Percentiles rank a stretch among this genome's conserved stretches.
These are phyloP conservation scores for Centropristis striata DNA, from an alignment of 2,113 vertebrate species.

Conservation along the genomic window DNA sequence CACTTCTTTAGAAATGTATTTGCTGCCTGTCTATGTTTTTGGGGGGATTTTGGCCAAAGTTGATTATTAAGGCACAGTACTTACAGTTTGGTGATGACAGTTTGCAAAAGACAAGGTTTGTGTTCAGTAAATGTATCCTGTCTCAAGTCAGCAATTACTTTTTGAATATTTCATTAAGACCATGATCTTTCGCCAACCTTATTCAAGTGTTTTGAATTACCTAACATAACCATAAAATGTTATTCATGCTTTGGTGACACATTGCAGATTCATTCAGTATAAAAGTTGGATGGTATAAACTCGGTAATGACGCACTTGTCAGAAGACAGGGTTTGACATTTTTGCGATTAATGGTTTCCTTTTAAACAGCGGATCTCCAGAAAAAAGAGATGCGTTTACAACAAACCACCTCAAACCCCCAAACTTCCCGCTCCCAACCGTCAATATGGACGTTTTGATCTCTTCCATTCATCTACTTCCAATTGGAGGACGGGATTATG, in stretches of 20 bases:
- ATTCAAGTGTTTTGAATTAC: not conserved
- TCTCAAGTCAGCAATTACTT: not conserved
- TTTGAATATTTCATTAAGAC: not conserved
- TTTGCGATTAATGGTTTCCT: no score
- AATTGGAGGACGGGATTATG: constrained; percentile 67
- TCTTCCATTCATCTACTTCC: constrained; percentile 68
- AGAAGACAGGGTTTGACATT: not conserved
- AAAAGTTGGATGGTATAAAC: no score
- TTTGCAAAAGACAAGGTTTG: not conserved
- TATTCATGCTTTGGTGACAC: not conserved
- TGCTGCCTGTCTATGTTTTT: not conserved
- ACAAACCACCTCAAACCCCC: not conserved
- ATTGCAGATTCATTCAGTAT: not conserved
- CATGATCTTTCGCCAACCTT: not conserved
- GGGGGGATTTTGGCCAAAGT: not conserved
- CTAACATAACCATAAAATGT: not conserved
- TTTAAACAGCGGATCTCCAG: not conserved
- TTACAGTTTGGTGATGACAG: not conserved
- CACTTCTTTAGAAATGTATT: not conserved
- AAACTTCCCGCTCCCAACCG: not conserved
- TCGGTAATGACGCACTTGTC: not conserved
- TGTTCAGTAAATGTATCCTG: not conserved
- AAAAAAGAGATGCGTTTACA: constrained; percentile 25
- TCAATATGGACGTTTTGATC: constrained; percentile 68
- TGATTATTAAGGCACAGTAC: not conserved